Percentiles rank a stretch among this genome's conserved stretches.
phyloP scores from a whole-genome alignment of 2,797 vertebrate genomes.

The Clarias platycephalus region DNA sequence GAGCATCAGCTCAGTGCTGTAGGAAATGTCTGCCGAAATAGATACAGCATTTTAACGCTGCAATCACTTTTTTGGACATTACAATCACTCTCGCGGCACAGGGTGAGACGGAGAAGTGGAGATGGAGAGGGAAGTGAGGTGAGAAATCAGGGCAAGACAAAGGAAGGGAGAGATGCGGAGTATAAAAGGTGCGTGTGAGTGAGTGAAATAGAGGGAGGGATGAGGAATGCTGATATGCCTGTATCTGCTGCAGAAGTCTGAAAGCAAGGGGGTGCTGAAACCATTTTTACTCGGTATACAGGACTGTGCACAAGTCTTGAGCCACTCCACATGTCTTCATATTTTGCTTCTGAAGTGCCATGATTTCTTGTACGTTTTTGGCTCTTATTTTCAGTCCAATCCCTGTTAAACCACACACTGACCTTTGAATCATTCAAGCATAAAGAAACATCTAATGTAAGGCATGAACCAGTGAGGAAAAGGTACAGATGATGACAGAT shows the following conservation, averaged over 20 bases:
- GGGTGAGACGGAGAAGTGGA: constrained; percentile 25
- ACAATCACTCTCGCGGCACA: neutral
- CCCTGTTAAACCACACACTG: too few species aligned
- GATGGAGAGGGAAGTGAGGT: constrained; percentile 14
- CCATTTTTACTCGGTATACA: neutral
- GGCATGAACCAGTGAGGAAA: too few species aligned
- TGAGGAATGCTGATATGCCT: neutral
- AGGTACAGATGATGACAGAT: too few species aligned
- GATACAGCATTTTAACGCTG: constrained; percentile 6
- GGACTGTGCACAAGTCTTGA: too few species aligned
- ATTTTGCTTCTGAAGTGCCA: too few species aligned
- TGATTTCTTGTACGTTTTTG: too few species aligned
- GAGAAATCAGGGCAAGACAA: constrained; percentile 17
- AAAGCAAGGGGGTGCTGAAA: neutral
- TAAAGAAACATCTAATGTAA: too few species aligned
- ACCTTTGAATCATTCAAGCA: too few species aligned
- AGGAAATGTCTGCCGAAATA: constrained; percentile 50
- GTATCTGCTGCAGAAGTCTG: neutral
- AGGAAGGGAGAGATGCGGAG: neutral
- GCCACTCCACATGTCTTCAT: too few species aligned
- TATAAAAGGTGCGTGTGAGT: neutral
- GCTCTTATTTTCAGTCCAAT: too few species aligned
- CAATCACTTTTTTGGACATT: constrained; percentile 20
- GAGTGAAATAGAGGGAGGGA: neutral
- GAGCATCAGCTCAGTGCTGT: constrained; percentile 60